Evolutionary conservation across 2,797 vertebrate genomes (phyloP).

Genomic region (Prionace glauca): DNA sequence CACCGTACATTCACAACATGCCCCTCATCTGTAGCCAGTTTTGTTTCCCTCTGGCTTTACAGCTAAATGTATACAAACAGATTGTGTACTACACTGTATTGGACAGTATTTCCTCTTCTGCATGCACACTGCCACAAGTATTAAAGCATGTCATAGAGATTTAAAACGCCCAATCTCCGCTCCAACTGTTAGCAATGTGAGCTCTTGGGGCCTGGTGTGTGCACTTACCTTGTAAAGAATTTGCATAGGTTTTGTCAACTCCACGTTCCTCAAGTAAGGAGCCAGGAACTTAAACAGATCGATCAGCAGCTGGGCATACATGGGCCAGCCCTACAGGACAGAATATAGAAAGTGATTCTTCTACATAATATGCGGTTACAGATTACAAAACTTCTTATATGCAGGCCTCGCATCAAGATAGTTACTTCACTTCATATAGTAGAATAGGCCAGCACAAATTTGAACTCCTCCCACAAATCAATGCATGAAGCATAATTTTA

Average conservation of each 20-base stretch:
- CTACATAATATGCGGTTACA: neutral
- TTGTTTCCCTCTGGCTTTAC: neutral
- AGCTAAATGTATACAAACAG: neutral
- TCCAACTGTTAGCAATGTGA: neutral
- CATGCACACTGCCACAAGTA: neutral
- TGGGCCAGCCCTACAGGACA: conserved; percentile 86
- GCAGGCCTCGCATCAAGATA: neutral
- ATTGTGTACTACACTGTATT: neutral
- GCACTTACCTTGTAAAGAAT: conserved; percentile 95
- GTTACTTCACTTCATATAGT: neutral
- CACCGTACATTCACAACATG: neutral
- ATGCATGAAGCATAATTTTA: neutral
- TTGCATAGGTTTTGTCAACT: conserved; percentile 99
- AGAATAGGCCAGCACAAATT: neutral
- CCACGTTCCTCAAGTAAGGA: conserved; percentile 95
- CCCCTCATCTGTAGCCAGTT: neutral
- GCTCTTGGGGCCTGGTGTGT: neutral
- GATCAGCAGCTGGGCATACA: conserved; percentile 96
- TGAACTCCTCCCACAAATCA: neutral
- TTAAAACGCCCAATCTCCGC: neutral
- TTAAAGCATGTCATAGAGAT: neutral
- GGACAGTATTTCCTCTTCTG: neutral
- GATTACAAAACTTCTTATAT: neutral
- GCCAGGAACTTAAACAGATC: conserved; percentile 98
- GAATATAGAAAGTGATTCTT: conserved; percentile 6